A percentile compares a stretch with the other conserved stretches of the same genome.
Conservation (phyloP, 2,888 invertebrate species). For the Liodrosophila aerea region DNA sequence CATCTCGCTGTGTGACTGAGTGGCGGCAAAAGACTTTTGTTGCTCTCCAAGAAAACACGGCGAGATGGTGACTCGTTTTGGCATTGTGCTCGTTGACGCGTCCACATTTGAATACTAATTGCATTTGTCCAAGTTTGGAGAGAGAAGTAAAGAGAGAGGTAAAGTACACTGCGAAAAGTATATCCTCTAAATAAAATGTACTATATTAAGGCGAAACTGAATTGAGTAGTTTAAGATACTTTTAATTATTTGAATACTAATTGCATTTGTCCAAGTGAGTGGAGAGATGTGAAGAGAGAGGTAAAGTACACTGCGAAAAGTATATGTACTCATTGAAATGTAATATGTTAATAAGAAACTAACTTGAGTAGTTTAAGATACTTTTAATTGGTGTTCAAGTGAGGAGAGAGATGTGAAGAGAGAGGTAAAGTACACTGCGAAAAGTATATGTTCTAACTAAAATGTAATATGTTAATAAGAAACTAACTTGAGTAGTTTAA, state of each 20-base stretch:
- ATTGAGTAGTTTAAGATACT: no score
- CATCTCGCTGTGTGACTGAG: neutral
- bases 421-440: neutral
- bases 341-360: no score
- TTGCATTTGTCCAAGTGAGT: conserved; percentile 65
- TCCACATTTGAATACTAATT: conserved; percentile 77
- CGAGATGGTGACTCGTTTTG: conserved; percentile 73
- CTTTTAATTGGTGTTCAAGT: conserved; percentile 55
- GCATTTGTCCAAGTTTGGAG: conserved; percentile 62
- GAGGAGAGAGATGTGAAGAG: neutral
- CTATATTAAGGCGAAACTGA: no score
- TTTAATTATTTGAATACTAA: conserved; percentile 78
- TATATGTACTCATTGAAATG: no score
- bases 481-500: no score
- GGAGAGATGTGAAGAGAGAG: neutral
- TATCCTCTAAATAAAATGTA: no score
- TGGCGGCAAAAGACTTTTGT: conserved; percentile 47
- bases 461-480: no score
- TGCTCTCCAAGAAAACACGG: conserved; percentile 25
- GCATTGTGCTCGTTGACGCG: conserved; percentile 67
- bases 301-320: no score
- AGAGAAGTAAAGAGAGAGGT: neutral
- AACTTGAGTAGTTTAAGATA: no score
- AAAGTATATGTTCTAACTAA: no score
- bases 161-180: no score